phyloP scores from a whole-genome alignment of 2,113 vertebrate genomes.

The Pagrus major region DNA sequence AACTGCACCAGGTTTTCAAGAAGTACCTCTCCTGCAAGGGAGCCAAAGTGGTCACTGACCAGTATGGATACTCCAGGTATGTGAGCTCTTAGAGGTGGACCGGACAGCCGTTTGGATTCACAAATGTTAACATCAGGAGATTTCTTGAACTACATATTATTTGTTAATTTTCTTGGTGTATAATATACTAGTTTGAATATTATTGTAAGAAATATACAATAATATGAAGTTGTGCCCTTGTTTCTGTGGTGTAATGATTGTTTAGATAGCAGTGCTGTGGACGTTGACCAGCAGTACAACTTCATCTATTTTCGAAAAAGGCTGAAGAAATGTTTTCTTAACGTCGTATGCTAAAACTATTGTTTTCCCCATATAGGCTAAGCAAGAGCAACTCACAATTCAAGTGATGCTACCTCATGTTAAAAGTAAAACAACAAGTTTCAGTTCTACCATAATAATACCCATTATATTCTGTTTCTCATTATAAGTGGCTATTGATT shows the following conservation, averaged over 20 bases:
- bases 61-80: slow-evolving; percentile 92
- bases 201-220: slow-evolving; percentile 33
- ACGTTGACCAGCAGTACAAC: slow-evolving; percentile 67
- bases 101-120: neutral
- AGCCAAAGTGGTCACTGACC: slow-evolving; percentile 93
- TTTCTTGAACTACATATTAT: neutral
- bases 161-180: neutral
- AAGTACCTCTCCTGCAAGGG: slow-evolving; percentile 92
- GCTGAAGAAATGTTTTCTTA: slow-evolving; percentile 78
- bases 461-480: slow-evolving; percentile 82
- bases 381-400: slow-evolving; percentile 90
- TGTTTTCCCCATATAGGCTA: slow-evolving; percentile 90
- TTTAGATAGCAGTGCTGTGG: slow-evolving; percentile 62
- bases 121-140: neutral
- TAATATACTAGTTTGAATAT: slow-evolving; percentile 9
- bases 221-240: slow-evolving; percentile 31
- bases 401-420: slow-evolving; percentile 90
- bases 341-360: slow-evolving; percentile 86
- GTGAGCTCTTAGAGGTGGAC: neutral
- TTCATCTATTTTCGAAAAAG: slow-evolving; percentile 70
- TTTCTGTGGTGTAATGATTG: slow-evolving; percentile 52
- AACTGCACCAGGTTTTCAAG: slow-evolving; percentile 94
- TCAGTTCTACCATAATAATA: slow-evolving; percentile 88
- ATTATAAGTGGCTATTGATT: slow-evolving; percentile 79
- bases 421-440: slow-evolving; percentile 90